Evolutionary conservation across 2,113 vertebrate genomes (phyloP).

Genomic region (Albula glossodonta): DNA sequence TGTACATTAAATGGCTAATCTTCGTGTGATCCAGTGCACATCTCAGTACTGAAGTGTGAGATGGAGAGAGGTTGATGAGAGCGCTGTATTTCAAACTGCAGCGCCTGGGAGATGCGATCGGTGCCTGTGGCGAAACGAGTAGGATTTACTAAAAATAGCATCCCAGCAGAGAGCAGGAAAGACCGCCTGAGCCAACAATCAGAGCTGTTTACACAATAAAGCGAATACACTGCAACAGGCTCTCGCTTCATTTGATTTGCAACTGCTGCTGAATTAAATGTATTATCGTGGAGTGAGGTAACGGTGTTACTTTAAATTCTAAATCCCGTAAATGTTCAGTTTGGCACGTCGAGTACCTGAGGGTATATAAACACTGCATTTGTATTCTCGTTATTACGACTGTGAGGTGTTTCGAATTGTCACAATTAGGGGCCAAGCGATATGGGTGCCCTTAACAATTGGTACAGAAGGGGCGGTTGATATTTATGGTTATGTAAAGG

Average conservation of each 20-base stretch:
- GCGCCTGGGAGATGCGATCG: constrained; percentile 36
- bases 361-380: background rate
- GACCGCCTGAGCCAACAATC: constrained; percentile 34
- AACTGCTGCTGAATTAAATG: background rate
- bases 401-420: background rate
- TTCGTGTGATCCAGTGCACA: constrained; percentile 7
- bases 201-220: constrained; percentile 13
- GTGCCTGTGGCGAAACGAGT: constrained; percentile 38
- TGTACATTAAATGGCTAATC: background rate
- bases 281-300: background rate
- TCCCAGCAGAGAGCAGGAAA: constrained; percentile 29
- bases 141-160: constrained; percentile 55
- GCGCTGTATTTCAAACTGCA: constrained; percentile 31
- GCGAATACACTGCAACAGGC: constrained; percentile 29
- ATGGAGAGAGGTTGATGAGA: constrained; percentile 22
- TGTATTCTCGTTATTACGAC: background rate
- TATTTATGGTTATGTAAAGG: background rate
- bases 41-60: constrained; percentile 7
- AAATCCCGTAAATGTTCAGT: background rate
- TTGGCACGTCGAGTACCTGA: background rate
- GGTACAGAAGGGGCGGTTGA: background rate
- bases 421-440: background rate
- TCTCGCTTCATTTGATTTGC: background rate
- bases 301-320: background rate
- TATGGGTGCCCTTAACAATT: background rate